phyloP scores from a whole-genome alignment of 2,113 vertebrate genomes.

The Myrmophylax atrothorax region DNA sequence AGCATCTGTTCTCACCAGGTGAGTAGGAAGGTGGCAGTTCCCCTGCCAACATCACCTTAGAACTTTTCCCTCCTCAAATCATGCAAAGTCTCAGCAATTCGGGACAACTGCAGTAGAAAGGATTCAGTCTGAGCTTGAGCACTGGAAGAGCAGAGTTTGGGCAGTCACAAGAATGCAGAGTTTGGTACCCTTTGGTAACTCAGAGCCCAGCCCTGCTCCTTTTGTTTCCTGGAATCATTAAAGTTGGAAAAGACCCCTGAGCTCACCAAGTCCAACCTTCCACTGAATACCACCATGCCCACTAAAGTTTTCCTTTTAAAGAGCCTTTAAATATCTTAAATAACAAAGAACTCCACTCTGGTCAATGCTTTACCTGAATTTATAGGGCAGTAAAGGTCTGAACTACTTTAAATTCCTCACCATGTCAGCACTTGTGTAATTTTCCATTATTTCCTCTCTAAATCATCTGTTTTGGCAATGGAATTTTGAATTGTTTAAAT shows the following conservation, averaged over 20 bases:
- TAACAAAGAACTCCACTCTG: background rate
- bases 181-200: background rate
- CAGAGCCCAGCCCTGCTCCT: background rate
- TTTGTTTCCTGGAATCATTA: background rate
- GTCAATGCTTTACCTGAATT: background rate
- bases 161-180: accelerated
- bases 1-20: background rate
- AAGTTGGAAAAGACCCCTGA: background rate
- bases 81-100: background rate
- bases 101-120: background rate
- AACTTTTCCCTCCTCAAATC: background rate
- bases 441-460: background rate
- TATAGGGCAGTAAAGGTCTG: background rate
- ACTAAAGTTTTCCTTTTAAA: background rate
- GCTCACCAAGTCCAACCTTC: too few relatives aligned
- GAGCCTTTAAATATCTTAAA: background rate
- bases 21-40: background rate
- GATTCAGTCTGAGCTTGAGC: background rate
- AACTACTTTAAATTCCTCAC: background rate
- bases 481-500: background rate
- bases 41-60: background rate
- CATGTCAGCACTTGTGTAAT: background rate
- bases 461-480: background rate
- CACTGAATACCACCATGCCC: background rate
- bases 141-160: background rate